Evolutionary conservation across 2,113 vertebrate genomes (phyloP), one percentile per base, ranked within the genome.

Genomic region (Scatophagus argus): DNA sequence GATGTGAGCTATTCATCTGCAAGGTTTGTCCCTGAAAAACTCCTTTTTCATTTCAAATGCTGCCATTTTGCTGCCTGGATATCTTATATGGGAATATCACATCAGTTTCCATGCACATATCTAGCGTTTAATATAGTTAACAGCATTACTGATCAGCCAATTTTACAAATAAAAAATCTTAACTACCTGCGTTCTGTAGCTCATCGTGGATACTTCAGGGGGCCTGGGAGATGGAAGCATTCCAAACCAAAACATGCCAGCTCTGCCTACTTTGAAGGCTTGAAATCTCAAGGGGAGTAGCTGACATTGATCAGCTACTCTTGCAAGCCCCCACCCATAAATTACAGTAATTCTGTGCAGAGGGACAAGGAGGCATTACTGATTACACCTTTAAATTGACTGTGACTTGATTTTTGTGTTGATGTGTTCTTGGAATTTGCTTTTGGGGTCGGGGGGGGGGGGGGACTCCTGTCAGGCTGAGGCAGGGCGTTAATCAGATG

Each of bases 401-500:
- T 75, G 25, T 43, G 31, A 59, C 43, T 69, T 13, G 5, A 34
- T 5, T 31, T n/a, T 29, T 31, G 12, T 27, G 13, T 49, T 43
- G 25, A 23, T 38, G 44, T 41, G 29, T 41, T 54, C n/a, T 60
- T 23, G 8, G 23, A 46, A 2, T 66, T 71, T 41, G 10, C n/a
- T n/a, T n/a, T n/a, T n/a, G n/a, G n/a, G n/a, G n/a, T n/a, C n/a
- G n/a, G n/a, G n/a, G n/a, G n/a, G n/a, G 8, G 60, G 70, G 44
- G 61, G 56, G 36, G 51, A 8, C 36, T 34, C 39, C 39, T 43
- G 2, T 36, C 36, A 12, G 8, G 11, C 34, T 9, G 32, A 27
- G 32, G 23, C 43, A 32, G 31, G 27, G 27, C 19, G 41, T 13
- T 82, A 67, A 80, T 70, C 70, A 76, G 66, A 63, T 21, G 17